Evolutionary conservation across 2,797 vertebrate species (phyloP).

Genomic region (Pogoniulus pusillus): DNA sequence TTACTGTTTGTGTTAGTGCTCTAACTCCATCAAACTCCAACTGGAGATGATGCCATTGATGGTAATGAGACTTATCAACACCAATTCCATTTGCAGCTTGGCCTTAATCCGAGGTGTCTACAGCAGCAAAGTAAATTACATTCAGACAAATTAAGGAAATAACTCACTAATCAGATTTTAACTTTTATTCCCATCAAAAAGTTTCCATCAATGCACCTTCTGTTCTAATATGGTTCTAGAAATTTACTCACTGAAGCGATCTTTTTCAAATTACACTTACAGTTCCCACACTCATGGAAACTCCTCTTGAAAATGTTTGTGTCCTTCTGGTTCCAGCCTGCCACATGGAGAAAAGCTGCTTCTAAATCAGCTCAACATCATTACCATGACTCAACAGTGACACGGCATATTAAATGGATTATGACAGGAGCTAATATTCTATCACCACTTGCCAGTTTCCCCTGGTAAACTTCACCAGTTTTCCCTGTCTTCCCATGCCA

Average conservation of each 20-base stretch:
- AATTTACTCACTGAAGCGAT: not conserved
- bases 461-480: not conserved
- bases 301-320: not conserved
- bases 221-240: not conserved
- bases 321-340: not conserved
- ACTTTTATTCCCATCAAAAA: not conserved
- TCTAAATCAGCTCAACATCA: not conserved
- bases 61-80: slow-evolving; percentile 33
- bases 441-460: not conserved
- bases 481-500: not conserved
- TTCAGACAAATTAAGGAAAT: slow-evolving; percentile 33
- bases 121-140: slow-evolving; percentile 4
- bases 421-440: not conserved
- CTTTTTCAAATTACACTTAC: not conserved
- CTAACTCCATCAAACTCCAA: not conserved
- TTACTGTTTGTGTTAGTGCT: not conserved
- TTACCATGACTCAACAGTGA: not conserved
- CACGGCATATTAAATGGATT: not conserved
- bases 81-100: slow-evolving; percentile 38
- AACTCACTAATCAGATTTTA: not conserved
- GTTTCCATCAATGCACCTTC: not conserved
- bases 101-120: slow-evolving; percentile 17
- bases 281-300: not conserved
- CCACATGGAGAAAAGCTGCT: not conserved
- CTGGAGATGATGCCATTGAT: slow-evolving; percentile 2